Percentiles rank a stretch among this genome's conserved stretches.
Evolutionary conservation across 2,797 vertebrate genomes (phyloP).

Genomic region (Vireo griseus): DNA sequence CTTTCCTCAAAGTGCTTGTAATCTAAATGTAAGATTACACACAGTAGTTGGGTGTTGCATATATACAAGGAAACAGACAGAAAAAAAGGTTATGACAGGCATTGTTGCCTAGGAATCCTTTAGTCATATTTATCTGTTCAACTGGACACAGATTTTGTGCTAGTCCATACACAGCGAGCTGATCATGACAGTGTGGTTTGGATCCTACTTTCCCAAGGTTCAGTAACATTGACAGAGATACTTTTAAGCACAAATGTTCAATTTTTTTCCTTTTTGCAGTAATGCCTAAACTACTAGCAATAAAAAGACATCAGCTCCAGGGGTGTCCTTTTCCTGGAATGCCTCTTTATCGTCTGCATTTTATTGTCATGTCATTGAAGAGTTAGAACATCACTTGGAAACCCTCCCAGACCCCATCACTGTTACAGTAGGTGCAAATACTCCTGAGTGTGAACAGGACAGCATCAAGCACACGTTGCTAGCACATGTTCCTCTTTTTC

Average conservation of each 20-base stretch:
- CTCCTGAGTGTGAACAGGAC: background rate
- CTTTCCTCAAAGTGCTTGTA: background rate
- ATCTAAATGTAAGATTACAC: background rate
- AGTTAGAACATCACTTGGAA: background rate
- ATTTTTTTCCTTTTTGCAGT: background rate
- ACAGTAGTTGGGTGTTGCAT: background rate
- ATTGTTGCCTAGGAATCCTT: background rate
- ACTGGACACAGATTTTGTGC: background rate
- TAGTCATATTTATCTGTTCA: background rate
- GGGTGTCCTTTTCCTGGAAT: background rate
- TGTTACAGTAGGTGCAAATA: background rate
- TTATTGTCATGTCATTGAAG: background rate
- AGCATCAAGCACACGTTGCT: background rate
- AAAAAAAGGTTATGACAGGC: background rate
- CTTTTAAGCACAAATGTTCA: background rate
- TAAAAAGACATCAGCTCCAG: background rate
- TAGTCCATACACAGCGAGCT: background rate
- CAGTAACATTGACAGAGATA: background rate
- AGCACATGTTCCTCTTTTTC: constrained; percentile 19
- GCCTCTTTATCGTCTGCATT: background rate
- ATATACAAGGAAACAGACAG: background rate
- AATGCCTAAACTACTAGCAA: background rate
- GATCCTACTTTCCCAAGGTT: background rate
- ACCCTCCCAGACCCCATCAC: background rate
- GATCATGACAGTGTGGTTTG: background rate